Evolutionary conservation across 1,140 invertebrate genomes (phyloP).

Genomic region (Cotesia glomerata): DNA sequence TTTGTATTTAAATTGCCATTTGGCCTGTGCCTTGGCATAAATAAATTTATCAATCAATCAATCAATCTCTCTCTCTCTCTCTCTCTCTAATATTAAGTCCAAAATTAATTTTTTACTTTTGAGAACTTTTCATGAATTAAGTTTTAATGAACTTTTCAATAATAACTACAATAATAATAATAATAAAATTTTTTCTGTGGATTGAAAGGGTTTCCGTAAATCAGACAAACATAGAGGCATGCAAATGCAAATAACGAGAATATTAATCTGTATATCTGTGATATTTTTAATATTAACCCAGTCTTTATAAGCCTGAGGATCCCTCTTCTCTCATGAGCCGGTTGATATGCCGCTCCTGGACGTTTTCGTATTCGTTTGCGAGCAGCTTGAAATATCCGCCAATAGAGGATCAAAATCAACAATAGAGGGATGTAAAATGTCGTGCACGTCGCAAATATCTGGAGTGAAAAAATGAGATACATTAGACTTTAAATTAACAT

Average conservation of each 20-base stretch:
- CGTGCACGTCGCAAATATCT: conserved; percentile 84
- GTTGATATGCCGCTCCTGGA: conserved; percentile 57
- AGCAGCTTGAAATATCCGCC: conserved; percentile 88
- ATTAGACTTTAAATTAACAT: neutral
- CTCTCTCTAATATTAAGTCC: no score
- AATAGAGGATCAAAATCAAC: conserved; percentile 89
- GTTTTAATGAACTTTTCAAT: no score
- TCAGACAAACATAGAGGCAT: no score
- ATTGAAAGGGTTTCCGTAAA: no score
- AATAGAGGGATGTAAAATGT: conserved; percentile 92
- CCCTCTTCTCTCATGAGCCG: conserved; percentile 54
- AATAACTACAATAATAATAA: no score
- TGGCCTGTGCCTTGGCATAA: no score
- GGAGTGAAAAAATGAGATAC: conserved; percentile 57
- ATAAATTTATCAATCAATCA: no score
- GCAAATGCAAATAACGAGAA: neutral
- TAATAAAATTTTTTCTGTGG: no score
- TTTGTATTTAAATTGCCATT: no score
- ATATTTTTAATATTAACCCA: conserved; percentile 41
- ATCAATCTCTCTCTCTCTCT: no score
- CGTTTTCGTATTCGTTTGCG: conserved; percentile 79
- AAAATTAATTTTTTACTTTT: no score
- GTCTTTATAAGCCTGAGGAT: conserved; percentile 55
- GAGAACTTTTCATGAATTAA: no score
- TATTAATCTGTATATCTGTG: neutral